Evolutionary conservation across 2,797 vertebrate genomes (phyloP).

Genomic region (Tiaroga cobitis): DNA sequence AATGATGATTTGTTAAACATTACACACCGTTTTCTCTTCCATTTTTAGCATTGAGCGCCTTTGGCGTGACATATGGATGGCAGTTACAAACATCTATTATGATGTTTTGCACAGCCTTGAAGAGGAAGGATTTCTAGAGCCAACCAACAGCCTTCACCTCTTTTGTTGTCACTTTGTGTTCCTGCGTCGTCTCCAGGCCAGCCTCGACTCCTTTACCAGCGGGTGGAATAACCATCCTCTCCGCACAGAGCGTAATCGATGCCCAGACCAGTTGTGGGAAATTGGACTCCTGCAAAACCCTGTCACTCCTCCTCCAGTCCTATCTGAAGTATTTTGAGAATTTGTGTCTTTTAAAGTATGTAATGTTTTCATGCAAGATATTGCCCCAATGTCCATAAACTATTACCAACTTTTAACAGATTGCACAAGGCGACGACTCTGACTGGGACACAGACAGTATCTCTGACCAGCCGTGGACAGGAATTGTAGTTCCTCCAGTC

Average conservation of each 20-base stretch:
- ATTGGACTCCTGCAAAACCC: constrained; percentile 16
- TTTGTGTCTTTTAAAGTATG: neutral
- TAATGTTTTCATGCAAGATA: no score
- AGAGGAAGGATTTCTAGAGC: constrained; percentile 31
- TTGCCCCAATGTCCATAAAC: no score
- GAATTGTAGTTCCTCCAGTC: no score
- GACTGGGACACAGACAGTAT: no score
- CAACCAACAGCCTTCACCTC: constrained; percentile 6
- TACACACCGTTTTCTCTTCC: neutral
- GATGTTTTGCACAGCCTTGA: constrained; percentile 20
- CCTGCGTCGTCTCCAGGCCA: constrained; percentile 23
- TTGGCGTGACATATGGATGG: constrained; percentile 34
- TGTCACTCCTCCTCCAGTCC: neutral
- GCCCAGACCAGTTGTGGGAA: constrained; percentile 34
- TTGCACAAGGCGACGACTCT: no score
- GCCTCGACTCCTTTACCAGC: neutral
- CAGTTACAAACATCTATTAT: constrained; percentile 30
- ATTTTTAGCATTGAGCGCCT: constrained; percentile 22
- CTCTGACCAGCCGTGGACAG: no score
- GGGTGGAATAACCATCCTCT: constrained; percentile 21
- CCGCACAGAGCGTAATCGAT: constrained; percentile 4
- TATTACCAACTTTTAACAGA: no score
- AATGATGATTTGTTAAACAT: neutral
- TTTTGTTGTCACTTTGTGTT: constrained; percentile 14
- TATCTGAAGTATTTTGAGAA: constrained; percentile 1